A percentile compares a stretch with the other conserved stretches of the same genome.
Evolutionary conservation across 2,113 vertebrate genomes (phyloP).

Genomic region (Rhizomys pruinosus): DNA sequence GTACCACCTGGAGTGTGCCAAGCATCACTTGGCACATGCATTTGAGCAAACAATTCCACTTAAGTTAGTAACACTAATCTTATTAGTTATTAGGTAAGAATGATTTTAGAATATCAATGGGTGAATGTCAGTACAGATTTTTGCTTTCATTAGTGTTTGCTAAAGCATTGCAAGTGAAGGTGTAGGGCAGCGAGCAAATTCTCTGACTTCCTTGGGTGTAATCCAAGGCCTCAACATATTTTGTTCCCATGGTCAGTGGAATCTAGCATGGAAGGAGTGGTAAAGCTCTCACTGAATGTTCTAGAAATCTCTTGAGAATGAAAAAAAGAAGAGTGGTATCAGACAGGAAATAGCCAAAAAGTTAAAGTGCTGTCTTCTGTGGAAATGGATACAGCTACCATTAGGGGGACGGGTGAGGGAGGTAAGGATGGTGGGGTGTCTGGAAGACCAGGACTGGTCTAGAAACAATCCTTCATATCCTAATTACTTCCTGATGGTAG

Average conservation of each 20-base stretch:
- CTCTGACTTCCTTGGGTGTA: neutral
- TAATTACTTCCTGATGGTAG: slow-evolving; percentile 47
- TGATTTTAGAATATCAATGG: neutral
- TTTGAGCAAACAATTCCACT: neutral
- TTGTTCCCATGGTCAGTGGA: neutral
- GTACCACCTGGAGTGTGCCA: neutral
- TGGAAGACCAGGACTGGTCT: neutral
- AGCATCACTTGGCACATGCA: neutral
- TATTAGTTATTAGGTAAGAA: neutral
- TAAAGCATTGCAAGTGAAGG: neutral
- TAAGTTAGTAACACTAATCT: neutral
- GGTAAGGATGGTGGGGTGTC: accelerated
- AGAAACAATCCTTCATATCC: slow-evolving; percentile 29
- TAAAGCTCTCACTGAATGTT: neutral
- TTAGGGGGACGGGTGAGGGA: neutral
- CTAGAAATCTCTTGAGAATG: neutral
- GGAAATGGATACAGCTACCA: neutral
- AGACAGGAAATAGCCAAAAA: neutral
- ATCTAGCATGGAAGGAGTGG: accelerated
- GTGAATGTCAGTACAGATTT: neutral
- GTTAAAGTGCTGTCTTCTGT: neutral
- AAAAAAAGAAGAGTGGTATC: neutral
- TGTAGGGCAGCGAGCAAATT: slow-evolving; percentile 1
- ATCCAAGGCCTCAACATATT: neutral
- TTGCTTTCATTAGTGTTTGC: neutral